Percentiles rank a stretch among this genome's conserved stretches.
These are phyloP conservation scores for Antitype chi DNA, from an alignment of 2,888 invertebrate species.

Conservation along the genomic window DNA sequence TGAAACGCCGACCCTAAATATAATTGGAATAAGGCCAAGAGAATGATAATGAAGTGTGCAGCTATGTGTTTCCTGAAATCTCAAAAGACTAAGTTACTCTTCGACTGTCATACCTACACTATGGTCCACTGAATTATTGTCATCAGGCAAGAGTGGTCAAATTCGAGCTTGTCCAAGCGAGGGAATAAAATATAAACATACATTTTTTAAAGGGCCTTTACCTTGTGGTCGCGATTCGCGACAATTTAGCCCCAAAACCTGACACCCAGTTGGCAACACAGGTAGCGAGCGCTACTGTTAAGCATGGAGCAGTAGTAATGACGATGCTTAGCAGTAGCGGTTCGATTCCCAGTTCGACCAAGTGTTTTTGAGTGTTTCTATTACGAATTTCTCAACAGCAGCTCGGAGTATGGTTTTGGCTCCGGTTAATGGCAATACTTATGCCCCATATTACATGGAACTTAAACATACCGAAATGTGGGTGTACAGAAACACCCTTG, in stretches of 20 bases:
- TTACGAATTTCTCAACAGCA: neutral
- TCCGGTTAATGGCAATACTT: neutral
- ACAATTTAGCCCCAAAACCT: too few species aligned
- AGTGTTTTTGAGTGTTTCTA: neutral
- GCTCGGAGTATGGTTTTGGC: too few species aligned
- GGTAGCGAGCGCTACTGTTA: neutral
- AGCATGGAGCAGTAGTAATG: too few species aligned
- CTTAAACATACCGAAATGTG: neutral
- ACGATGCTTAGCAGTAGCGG: neutral
- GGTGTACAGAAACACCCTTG: neutral
- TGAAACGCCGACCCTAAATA: neutral
- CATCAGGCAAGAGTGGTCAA: too few species aligned
- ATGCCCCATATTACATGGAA: neutral
- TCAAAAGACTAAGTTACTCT: neutral
- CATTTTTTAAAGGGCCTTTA: too few species aligned
- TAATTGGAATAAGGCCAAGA: neutral
- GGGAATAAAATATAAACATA: too few species aligned
- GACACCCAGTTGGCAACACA: too few species aligned
- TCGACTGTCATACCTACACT: neutral
- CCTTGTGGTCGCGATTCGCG: too few species aligned
- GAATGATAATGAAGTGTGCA: neutral
- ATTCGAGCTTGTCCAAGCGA: neutral
- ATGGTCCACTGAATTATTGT: too few species aligned
- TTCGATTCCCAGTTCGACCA: neutral
- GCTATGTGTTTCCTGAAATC: neutral